Evolutionary conservation across 2,113 vertebrate species (phyloP), one percentile per base, ranked within the genome.

Genomic region (Thalassoma bifasciatum): DNA sequence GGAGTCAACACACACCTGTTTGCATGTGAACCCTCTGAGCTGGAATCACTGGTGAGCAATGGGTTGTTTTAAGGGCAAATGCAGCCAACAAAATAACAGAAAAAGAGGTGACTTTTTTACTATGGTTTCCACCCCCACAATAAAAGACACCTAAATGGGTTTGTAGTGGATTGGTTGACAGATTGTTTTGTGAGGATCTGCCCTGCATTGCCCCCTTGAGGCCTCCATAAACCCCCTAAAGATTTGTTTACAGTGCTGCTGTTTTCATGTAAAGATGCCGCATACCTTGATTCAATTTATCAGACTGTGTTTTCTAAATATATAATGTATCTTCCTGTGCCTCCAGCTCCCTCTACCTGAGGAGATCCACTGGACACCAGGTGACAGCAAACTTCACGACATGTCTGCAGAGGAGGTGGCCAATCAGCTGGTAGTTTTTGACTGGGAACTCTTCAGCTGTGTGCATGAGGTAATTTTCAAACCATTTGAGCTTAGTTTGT

Each of bases 1-100:
- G 98, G 98, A 7, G 96, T 98, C 90, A 99, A 98, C 94, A 98
- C 97, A 49, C 98, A 99, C 92, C 95, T 99, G 80, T 99, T 99
- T 16, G 94, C 96, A 77, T 99, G 98, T 53, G 96, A 97, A 23
- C 92, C 93, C 13, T 92, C 95, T 0, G 95, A 96, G 23, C 95
- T 97, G 0, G 96, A 97, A 26, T 93, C 95, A 0, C 86, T 99
- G 95, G 97, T 98, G 89, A 96, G 60, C 5, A 44, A 44, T 14
- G 3, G 42, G 42, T 42, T 42, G 10, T 42, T 30, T 30, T 4
- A 30, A 30, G 30, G 6, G 30, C 3, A 42, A 42, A 42, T 13
- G 40, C 40, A 46, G 13, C 4, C 1, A 6, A 14, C 42, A 11
- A 42, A 16, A 3, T 1, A 46, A 46, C 13, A 17, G 16, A 17